Conservation (phyloP, 2,888 invertebrate species). For the Hyposoter didymator region DNA sequence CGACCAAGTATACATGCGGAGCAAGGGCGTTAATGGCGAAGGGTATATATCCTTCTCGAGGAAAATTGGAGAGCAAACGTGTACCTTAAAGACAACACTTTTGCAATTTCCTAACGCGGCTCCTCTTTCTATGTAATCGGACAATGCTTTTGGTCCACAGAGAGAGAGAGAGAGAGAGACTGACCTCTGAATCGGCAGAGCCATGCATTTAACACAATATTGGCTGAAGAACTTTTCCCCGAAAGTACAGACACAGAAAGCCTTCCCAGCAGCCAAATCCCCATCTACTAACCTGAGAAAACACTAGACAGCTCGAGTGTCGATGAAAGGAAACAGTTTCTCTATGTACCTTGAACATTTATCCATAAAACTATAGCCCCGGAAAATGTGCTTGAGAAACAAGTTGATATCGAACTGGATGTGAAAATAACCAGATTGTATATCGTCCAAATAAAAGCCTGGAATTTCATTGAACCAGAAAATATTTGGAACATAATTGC, state of each 20-base stretch:
- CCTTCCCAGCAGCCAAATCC: neutral
- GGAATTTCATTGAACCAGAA: neutral
- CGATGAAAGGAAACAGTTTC: slow-evolving; percentile 60
- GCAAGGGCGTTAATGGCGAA: slow-evolving; percentile 23
- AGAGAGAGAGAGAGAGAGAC: neutral
- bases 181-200: slow-evolving; percentile 29
- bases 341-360: slow-evolving; percentile 4
- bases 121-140: slow-evolving; percentile 34
- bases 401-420: no score
- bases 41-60: slow-evolving; percentile 27
- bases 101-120: neutral
- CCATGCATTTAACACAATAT: slow-evolving; percentile 42
- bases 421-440: slow-evolving; percentile 2
- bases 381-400: no score
- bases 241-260: slow-evolving; percentile 21
- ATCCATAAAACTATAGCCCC: no score
- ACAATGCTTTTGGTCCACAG: slow-evolving; percentile 29
- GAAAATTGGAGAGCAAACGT: slow-evolving; percentile 56
- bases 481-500: neutral
- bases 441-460: slow-evolving; percentile 44
- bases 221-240: slow-evolving; percentile 46
- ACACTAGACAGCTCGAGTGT: slow-evolving; percentile 58
- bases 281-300: slow-evolving; percentile 46
- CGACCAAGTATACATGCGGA: slow-evolving; percentile 24
- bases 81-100: slow-evolving; percentile 48